Percentiles rank a stretch among this genome's conserved stretches.
phyloP scores from a whole-genome alignment of 2,888 invertebrate species.

The Scelioninae gen. 2 region DNA sequence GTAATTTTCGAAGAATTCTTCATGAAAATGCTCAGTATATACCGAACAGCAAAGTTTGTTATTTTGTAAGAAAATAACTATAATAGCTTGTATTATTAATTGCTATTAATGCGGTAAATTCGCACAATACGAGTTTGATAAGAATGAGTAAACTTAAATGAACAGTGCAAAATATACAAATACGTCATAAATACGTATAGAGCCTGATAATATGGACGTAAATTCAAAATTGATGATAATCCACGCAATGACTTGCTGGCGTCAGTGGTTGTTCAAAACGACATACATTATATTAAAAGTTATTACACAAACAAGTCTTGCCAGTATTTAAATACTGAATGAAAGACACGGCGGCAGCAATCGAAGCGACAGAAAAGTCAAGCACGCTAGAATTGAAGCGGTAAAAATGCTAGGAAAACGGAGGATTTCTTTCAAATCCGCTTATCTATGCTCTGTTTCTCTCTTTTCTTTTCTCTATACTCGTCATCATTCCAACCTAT shows the following conservation, averaged over 20 bases:
- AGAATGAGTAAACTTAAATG: too few relatives aligned
- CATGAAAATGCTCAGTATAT: too few relatives aligned
- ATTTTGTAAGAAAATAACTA: too few relatives aligned
- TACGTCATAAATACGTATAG: too few relatives aligned
- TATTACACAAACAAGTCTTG: slow-evolving; percentile 33
- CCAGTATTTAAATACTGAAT: slow-evolving; percentile 37
- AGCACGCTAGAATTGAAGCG: slow-evolving; percentile 51
- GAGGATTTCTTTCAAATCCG: slow-evolving; percentile 55
- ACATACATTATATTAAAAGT: slow-evolving; percentile 26
- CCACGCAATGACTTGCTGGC: slow-evolving; percentile 9
- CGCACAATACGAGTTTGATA: too few relatives aligned
- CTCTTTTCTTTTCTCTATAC: slow-evolving; percentile 31
- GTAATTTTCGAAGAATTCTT: too few relatives aligned
- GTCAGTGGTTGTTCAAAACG: slow-evolving; percentile 13
- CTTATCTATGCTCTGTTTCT: slow-evolving; percentile 34
- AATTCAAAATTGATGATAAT: slow-evolving; percentile 15
- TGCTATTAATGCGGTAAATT: too few relatives aligned
- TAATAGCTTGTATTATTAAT: too few relatives aligned
- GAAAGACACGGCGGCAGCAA: slow-evolving; percentile 39
- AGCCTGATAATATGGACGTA: slow-evolving; percentile 1
- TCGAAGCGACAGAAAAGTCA: slow-evolving; percentile 50
- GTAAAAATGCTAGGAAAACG: slow-evolving; percentile 55
- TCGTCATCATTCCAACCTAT: slow-evolving; percentile 38
- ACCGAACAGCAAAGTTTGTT: too few relatives aligned
- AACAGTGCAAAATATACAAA: too few relatives aligned